Conservation (phyloP, 2,113 vertebrate genomes). For the Pelobates fuscus region DNA sequence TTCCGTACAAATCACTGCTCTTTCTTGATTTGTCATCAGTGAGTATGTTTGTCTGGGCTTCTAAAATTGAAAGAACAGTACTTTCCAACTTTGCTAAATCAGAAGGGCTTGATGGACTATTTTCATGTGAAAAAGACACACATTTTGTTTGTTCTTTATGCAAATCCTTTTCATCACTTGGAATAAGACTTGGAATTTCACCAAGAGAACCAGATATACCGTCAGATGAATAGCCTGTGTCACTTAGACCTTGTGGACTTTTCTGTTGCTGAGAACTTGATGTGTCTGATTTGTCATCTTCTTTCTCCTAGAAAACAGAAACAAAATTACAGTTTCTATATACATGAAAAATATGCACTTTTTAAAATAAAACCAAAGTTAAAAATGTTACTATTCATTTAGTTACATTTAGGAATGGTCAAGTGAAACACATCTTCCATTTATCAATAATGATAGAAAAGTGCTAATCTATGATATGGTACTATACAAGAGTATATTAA, state of each 20-base stretch:
- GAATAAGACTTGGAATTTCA: constrained; percentile 76
- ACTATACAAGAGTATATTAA: no score
- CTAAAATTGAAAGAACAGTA: constrained; percentile 90
- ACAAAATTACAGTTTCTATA: constrained; percentile 48
- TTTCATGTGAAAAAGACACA: constrained; percentile 70
- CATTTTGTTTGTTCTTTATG: constrained; percentile 71
- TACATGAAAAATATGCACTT: no score
- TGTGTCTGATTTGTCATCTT: constrained; percentile 78
- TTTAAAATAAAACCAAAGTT: no score
- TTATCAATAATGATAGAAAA: no score
- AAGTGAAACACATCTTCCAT: no score
- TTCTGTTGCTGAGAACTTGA: constrained; percentile 77
- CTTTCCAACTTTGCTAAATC: constrained; percentile 92
- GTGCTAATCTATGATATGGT: no score
- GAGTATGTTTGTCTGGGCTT: constrained; percentile 77
- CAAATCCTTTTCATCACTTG: constrained; percentile 74
- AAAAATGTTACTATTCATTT: no score
- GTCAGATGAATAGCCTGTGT: constrained; percentile 81
- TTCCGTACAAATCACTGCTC: constrained; percentile 60
- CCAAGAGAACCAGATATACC: constrained; percentile 80
- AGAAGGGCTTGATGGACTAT: constrained; percentile 85
- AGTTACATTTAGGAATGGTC: no score
- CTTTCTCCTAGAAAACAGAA: constrained; percentile 74
- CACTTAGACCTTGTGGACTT: constrained; percentile 80
- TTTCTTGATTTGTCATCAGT: constrained; percentile 62